Conservation (phyloP, 2,113 vertebrate species). For the Toxotes jaculatrix region DNA sequence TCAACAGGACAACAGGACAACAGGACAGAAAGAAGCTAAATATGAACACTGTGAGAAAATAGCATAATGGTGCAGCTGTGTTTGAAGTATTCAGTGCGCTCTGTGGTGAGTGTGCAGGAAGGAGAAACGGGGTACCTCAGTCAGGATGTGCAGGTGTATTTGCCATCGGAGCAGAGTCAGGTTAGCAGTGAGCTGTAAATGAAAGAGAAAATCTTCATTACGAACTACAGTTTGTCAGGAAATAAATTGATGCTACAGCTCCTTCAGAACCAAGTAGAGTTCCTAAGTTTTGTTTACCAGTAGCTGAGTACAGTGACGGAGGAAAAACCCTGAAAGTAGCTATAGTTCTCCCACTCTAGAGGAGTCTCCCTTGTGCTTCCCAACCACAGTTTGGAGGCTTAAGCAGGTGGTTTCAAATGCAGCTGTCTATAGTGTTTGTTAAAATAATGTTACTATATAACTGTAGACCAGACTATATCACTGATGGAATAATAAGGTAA, state of each 20-base stretch:
- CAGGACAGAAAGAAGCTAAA: background rate
- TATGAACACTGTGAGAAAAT: background rate
- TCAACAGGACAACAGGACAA: background rate
- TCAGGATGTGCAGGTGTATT: background rate
- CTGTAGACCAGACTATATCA: too few species aligned
- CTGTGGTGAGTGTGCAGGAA: background rate
- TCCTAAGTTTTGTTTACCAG: conserved; percentile 22
- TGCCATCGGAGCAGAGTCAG: background rate
- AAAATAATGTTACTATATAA: background rate
- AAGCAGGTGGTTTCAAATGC: background rate
- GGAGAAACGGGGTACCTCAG: background rate
- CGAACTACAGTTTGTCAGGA: conserved; percentile 23
- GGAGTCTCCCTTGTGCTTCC: conserved; percentile 19
- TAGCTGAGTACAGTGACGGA: conserved; percentile 15
- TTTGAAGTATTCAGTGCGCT: background rate
- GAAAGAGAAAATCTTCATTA: conserved; percentile 20
- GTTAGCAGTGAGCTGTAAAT: conserved; percentile 13
- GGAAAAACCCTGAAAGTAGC: conserved; percentile 31
- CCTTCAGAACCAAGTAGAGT: conserved; percentile 9
- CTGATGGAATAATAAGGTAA: background rate
- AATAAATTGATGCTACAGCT: conserved; percentile 21
- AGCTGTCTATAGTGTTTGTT: background rate
- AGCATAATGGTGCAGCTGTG: too few species aligned
- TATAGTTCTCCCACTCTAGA: conserved; percentile 22
- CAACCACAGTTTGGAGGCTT: conserved; percentile 6